Evolutionary conservation across 2,888 invertebrate species (phyloP).

Genomic region (Yponomeuta plumbellus): DNA sequence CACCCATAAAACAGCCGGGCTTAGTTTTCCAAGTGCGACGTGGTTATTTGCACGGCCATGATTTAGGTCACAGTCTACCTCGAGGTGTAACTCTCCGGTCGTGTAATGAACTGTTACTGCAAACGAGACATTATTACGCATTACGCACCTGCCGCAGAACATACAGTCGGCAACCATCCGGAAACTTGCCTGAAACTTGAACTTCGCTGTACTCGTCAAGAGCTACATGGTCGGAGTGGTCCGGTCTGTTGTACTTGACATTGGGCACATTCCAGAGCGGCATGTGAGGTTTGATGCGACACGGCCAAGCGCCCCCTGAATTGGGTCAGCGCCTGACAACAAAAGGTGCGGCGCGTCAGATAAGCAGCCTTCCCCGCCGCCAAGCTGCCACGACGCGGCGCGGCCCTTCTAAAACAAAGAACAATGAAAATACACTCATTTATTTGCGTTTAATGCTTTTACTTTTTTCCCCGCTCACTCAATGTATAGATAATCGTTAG

Average conservation of each 20-base stretch:
- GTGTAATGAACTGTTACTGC: too few relatives aligned
- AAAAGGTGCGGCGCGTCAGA: slow-evolving; percentile 72
- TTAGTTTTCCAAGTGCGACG: too few relatives aligned
- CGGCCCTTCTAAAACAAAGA: slow-evolving; percentile 65
- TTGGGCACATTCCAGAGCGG: slow-evolving; percentile 5
- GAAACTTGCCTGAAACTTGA: too few relatives aligned
- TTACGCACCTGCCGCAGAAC: too few relatives aligned
- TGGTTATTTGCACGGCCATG: too few relatives aligned
- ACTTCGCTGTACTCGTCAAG: too few relatives aligned
- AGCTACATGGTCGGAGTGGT: too few relatives aligned
- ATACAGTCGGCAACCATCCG: too few relatives aligned
- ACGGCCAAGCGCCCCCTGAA: slow-evolving; percentile 61
- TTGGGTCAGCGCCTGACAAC: slow-evolving; percentile 71
- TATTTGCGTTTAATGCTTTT: slow-evolving; percentile 51
- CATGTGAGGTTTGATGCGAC: slow-evolving; percentile 7
- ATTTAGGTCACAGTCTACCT: too few relatives aligned
- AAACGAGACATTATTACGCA: too few relatives aligned
- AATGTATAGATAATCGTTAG: slow-evolving; percentile 68
- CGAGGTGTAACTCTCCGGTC: too few relatives aligned
- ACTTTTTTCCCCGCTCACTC: slow-evolving; percentile 46
- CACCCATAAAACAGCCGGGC: slow-evolving; percentile 6
- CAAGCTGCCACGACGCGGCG: slow-evolving; percentile 56
- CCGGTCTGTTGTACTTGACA: slow-evolving; percentile 10
- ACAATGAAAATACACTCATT: slow-evolving; percentile 65
- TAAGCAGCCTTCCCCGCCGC: slow-evolving; percentile 67